Base-by-base conservation (phyloP, 2,888 invertebrate species). In the Catonia carolina region DNA sequence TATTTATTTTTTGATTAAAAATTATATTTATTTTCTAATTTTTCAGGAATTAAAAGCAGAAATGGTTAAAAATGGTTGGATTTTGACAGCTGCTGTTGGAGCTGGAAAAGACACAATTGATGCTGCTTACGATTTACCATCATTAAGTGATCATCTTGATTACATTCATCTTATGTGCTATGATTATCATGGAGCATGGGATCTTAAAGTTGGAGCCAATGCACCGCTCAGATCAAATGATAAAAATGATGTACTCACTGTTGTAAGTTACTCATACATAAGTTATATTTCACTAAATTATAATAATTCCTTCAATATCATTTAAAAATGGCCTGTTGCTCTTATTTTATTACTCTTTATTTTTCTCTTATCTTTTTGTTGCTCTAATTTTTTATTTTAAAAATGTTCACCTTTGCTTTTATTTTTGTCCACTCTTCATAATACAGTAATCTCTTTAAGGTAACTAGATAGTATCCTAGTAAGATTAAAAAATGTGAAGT, bases 161-260 rank as follows among this genome's bases (percentile, higher is more conserved):
- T 58, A 54, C 10, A 57, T 64, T 6, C 62, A 64, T 48, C 54
- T 65, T 47, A 63, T 63, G 65, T 86, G 87, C 60, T 93, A 93
- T 70, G 92, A 93, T 71, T 92, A 90, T 70, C 89, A 90, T 64
- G 91, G 91, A 0, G 79, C 85, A 5, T 91, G 90, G 90, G 87
- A 91, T 65, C 76, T 76, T 0, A 76, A 75, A 56, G 81, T 88
- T 0, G 86, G 87, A 0, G 83, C 88, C 8, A 91, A 92, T 68
- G 85, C 91, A 0, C 92, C 92, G 0, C 68, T 93, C 7, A 75
- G 73, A 22, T 78, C 82, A 1, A 64, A 67, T 0, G 71, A 70
- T 61, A 70, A 72, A 0, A 69, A 74, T 0, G 83, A 83, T 66
- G 73, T 75, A 0, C 73, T 86, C 2, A 87, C 81, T 72, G 81